A percentile compares a stretch with the other conserved stretches of the same genome.
These are phyloP conservation scores for Dendronephthya gigantea DNA, from an alignment of 64 coral and sea anemone species.

Conservation along the genomic window DNA sequence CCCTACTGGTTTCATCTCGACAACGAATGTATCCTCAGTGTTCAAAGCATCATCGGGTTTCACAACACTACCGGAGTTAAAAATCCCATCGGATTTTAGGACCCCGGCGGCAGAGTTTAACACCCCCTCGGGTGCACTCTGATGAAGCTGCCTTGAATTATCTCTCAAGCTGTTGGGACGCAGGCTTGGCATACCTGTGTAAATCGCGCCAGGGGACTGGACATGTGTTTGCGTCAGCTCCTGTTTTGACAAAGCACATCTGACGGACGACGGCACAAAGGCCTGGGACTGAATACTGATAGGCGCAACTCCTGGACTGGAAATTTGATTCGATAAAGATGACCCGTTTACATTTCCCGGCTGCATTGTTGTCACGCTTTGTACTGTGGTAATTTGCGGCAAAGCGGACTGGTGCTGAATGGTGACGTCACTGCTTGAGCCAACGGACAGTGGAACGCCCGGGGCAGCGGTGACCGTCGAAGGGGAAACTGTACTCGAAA, in stretches of 20 bases:
- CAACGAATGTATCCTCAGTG: background rate
- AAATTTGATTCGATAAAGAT: background rate
- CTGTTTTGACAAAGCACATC: background rate
- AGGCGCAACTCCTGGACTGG: background rate
- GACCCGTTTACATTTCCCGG: background rate
- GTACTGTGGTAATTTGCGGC: background rate
- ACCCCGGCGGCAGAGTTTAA: background rate
- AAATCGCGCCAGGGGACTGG: background rate
- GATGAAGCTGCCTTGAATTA: background rate
- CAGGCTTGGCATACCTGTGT: background rate
- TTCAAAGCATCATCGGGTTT: background rate
- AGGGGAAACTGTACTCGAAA: background rate
- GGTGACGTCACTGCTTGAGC: background rate
- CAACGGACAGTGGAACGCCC: background rate
- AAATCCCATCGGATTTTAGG: background rate
- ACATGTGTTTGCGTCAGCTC: background rate
- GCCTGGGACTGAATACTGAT: background rate
- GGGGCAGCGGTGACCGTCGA: background rate
- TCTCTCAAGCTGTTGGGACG: background rate
- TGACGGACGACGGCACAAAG: background rate
- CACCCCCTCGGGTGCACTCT: background rate
- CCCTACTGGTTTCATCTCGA: constrained; percentile 7
- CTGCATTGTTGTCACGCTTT: background rate
- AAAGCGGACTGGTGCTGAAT: background rate
- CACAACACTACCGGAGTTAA: background rate